These are phyloP conservation scores for Phenganax marumi DNA, from an alignment of 92 coral and sea anemone species.

Conservation along the genomic window DNA sequence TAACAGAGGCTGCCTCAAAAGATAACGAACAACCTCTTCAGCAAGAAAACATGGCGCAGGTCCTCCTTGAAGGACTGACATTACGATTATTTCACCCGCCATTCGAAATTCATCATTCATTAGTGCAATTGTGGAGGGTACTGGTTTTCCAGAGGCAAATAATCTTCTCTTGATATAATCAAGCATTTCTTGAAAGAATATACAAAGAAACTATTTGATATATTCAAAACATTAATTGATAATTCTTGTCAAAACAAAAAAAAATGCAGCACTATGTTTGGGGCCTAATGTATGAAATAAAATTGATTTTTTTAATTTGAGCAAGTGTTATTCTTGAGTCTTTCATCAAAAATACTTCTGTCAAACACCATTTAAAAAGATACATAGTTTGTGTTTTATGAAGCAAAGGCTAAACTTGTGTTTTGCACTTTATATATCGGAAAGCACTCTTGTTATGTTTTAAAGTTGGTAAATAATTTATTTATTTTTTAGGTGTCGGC, in stretches of 20 bases:
- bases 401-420: too few species aligned
- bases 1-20: slow-evolving; percentile 41
- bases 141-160: slow-evolving; percentile 43
- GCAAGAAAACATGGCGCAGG: slow-evolving; percentile 49
- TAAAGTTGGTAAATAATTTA: too few species aligned
- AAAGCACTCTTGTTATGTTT: too few species aligned
- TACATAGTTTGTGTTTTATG: too few species aligned
- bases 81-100: slow-evolving; percentile 48
- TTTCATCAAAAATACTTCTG: too few species aligned
- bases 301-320: too few species aligned
- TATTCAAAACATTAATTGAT: neutral
- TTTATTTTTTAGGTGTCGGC: too few species aligned
- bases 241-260: neutral
- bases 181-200: slow-evolving; percentile 43
- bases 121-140: slow-evolving; percentile 45
- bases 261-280: neutral
- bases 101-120: slow-evolving; percentile 37
- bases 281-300: too few species aligned
- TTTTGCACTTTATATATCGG: too few species aligned
- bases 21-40: slow-evolving; percentile 25
- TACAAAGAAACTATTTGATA: neutral
- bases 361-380: too few species aligned
- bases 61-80: slow-evolving; percentile 55
- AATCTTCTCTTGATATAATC: slow-evolving; percentile 25
- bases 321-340: too few species aligned